Percentiles rank a stretch among this genome's conserved stretches.
These are phyloP conservation scores for Micromys minutus DNA, from an alignment of 2,113 vertebrate species.

Conservation along the genomic window DNA sequence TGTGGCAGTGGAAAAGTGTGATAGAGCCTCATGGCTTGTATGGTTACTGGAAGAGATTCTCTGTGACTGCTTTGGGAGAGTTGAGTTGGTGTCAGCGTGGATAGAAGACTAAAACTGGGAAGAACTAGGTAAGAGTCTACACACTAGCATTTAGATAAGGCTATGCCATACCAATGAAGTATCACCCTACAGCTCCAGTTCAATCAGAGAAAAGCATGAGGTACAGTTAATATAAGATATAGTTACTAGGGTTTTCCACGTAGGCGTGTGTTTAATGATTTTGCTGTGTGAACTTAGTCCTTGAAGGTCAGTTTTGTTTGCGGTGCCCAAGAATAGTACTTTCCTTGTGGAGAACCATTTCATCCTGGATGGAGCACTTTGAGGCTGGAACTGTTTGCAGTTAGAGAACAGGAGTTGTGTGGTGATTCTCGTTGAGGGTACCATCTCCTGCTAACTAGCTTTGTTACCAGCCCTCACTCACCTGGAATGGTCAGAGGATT, in stretches of 20 bases:
- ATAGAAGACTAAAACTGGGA: not conserved
- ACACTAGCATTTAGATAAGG: conserved; percentile 12
- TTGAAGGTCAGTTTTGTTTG: not conserved
- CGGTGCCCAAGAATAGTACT: not conserved
- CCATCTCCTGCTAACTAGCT: not conserved
- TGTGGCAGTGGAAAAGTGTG: conserved; percentile 22
- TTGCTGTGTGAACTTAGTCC: not conserved
- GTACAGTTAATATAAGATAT: no score
- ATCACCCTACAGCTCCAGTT: no score
- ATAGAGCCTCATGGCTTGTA: not conserved
- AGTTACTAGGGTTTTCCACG: not conserved
- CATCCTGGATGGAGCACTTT: not conserved
- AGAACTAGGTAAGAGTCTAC: not conserved
- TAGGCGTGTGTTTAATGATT: not conserved
- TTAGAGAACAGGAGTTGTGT: not conserved
- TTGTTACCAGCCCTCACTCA: not conserved
- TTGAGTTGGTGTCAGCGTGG: not conserved
- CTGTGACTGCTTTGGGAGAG: not conserved
- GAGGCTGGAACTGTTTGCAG: not conserved
- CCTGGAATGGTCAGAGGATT: not conserved
- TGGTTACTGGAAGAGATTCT: not conserved
- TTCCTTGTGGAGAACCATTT: not conserved
- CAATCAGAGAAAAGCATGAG: no score
- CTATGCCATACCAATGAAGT: no score
- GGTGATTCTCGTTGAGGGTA: not conserved